Percentiles rank a stretch among this genome's conserved stretches.
Evolutionary conservation across 2,797 vertebrate genomes (phyloP).

Genomic region (Sebastes nivosus): DNA sequence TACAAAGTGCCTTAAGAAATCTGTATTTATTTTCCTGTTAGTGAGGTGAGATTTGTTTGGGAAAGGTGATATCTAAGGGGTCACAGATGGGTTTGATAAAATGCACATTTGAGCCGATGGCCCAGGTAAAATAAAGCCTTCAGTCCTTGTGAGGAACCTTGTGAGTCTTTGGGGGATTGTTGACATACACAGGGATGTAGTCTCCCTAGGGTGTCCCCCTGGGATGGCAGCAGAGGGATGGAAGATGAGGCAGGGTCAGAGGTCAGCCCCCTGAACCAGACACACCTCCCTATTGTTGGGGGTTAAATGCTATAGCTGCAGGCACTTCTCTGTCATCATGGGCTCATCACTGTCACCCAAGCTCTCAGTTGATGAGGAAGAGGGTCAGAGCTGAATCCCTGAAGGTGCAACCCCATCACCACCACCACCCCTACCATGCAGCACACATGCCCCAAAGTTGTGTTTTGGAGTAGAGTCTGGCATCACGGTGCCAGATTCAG

Average conservation of each 20-base stretch:
- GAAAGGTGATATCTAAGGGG: not conserved
- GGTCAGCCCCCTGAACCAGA: conserved; percentile 51
- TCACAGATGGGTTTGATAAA: conserved; percentile 47
- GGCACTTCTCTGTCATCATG: conserved; percentile 76
- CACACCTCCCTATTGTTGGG: conserved; percentile 56
- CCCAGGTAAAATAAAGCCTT: conserved; percentile 38
- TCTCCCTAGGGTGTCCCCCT: conserved; percentile 40
- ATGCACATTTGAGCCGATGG: not conserved
- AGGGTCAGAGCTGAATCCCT: conserved; percentile 48
- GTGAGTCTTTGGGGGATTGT: conserved; percentile 31
- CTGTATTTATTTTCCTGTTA: too few species aligned
- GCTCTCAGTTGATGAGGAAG: conserved; percentile 51
- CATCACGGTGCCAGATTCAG: not conserved
- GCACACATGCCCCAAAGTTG: not conserved
- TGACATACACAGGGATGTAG: conserved; percentile 45
- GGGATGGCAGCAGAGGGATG: conserved; percentile 36
- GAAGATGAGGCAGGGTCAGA: conserved; percentile 73
- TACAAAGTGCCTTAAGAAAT: too few species aligned
- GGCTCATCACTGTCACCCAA: conserved; percentile 74
- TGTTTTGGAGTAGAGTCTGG: conserved; percentile 1
- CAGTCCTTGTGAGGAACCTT: not conserved
- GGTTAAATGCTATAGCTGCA: conserved; percentile 63
- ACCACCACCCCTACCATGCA: not conserved
- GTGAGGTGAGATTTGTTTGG: not conserved
- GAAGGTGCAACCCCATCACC: not conserved